Percentiles rank a stretch among this genome's conserved stretches.
phyloP scores from a whole-genome alignment of 2,888 invertebrate genomes.

The Philhelius pedissequus region DNA sequence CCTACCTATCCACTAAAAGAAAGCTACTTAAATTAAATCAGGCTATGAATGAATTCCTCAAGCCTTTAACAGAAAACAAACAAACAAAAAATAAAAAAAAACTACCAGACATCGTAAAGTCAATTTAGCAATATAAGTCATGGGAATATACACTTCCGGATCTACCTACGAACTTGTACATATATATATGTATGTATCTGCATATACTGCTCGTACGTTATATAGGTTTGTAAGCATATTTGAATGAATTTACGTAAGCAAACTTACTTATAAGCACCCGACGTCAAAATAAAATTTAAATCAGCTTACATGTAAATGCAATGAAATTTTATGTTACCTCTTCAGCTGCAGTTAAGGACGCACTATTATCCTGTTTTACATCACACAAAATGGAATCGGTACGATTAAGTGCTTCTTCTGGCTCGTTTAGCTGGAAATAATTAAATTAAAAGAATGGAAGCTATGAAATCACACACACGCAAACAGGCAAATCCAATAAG shows the following conservation, averaged over 20 bases:
- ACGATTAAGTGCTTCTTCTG: conserved; percentile 76
- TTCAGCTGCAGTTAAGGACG: conserved; percentile 77
- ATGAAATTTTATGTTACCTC: conserved; percentile 72
- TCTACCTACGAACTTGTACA: not conserved
- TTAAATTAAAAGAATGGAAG: conserved; percentile 47
- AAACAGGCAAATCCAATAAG: conserved; percentile 17
- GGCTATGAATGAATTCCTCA: not conserved
- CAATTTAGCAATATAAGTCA: not conserved
- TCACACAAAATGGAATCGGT: conserved; percentile 76
- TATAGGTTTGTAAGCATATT: too few species aligned
- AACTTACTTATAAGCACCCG: not conserved
- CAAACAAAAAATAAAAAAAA: not conserved
- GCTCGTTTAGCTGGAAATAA: conserved; percentile 75
- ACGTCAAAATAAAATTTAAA: conserved; percentile 28
- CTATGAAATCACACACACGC: not conserved
- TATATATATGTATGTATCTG: not conserved
- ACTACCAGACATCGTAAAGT: not conserved
- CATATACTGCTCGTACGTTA: too few species aligned
- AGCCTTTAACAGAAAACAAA: not conserved
- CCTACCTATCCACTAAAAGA: too few species aligned
- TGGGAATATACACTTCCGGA: conserved; percentile 8
- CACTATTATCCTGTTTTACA: conserved; percentile 74
- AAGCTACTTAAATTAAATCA: not conserved
- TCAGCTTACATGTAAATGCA: conserved; percentile 9
- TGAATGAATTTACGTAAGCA: not conserved